Evolutionary conservation across 2,113 vertebrate genomes (phyloP).

Genomic region (Phylloscopus whistleri): DNA sequence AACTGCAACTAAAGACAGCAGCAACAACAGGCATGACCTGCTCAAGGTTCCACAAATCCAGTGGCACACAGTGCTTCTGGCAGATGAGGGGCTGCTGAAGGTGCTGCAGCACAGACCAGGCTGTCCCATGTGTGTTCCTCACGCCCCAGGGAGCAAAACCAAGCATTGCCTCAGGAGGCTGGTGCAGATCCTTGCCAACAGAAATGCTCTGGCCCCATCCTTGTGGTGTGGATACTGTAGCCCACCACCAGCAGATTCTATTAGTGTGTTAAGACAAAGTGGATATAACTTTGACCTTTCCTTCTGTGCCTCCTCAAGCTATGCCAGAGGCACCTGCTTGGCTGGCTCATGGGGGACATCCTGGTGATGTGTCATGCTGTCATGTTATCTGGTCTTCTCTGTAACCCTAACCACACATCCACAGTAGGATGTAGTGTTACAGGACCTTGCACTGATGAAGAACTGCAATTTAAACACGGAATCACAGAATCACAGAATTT

Average conservation of each 20-base stretch:
- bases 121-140: fast-evolving
- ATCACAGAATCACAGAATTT: too few species aligned
- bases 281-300: neutral
- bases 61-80: neutral
- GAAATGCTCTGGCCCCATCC: fast-evolving
- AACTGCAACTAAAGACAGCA: neutral
- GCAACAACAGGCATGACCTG: neutral
- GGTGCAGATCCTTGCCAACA: neutral
- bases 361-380: neutral
- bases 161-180: neutral
- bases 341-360: neutral
- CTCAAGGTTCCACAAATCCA: neutral
- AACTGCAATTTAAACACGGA: neutral
- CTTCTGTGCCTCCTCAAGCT: neutral
- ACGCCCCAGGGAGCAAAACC: neutral
- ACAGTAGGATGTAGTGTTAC: fast-evolving
- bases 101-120: neutral
- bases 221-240: neutral
- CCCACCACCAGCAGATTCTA: neutral
- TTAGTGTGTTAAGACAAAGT: neutral
- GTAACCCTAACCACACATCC: neutral
- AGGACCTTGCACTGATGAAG: neutral
- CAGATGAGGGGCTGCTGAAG: neutral
- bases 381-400: neutral
- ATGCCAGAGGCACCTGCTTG: neutral